Evolutionary conservation across 2,888 invertebrate species (phyloP).

Genomic region (Ophonus ardosiacus): DNA sequence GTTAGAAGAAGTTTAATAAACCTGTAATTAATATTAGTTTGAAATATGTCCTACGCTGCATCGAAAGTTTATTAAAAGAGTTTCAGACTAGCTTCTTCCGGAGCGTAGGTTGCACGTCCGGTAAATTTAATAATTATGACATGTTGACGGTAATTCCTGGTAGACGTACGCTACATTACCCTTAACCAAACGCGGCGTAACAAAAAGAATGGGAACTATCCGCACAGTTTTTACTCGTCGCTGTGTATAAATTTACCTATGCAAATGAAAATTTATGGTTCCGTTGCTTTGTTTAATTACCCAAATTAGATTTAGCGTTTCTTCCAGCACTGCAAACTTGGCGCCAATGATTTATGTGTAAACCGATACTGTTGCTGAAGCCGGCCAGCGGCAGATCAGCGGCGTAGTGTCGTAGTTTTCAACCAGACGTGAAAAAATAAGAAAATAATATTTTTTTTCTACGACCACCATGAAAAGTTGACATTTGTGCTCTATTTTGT

Average conservation of each 20-base stretch:
- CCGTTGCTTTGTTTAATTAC: constrained; percentile 67
- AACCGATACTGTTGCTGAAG: constrained; percentile 61
- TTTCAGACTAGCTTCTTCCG: neutral
- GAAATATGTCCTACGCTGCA: neutral
- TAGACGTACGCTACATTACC: constrained; percentile 53
- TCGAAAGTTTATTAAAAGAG: constrained; percentile 25
- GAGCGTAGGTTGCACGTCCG: neutral
- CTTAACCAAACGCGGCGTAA: constrained; percentile 55
- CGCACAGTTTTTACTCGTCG: constrained; percentile 53
- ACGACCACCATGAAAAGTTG: too few relatives aligned
- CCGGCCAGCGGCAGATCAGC: neutral
- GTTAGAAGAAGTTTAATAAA: constrained; percentile 10
- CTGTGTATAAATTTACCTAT: constrained; percentile 64
- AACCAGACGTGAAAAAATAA: too few relatives aligned
- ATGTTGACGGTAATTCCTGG: constrained; percentile 39
- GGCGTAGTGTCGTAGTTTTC: too few relatives aligned
- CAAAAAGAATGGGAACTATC: constrained; percentile 61
- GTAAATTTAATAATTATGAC: constrained; percentile 56
- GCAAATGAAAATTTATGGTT: constrained; percentile 68
- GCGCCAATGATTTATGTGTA: constrained; percentile 62
- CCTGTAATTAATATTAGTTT: constrained; percentile 31
- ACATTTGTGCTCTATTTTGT: too few relatives aligned
- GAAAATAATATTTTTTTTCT: too few relatives aligned
- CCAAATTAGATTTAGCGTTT: constrained; percentile 67
- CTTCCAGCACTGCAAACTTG: constrained; percentile 51